Conservation (phyloP, 2,797 vertebrate genomes). For the Mus caroli region DNA sequence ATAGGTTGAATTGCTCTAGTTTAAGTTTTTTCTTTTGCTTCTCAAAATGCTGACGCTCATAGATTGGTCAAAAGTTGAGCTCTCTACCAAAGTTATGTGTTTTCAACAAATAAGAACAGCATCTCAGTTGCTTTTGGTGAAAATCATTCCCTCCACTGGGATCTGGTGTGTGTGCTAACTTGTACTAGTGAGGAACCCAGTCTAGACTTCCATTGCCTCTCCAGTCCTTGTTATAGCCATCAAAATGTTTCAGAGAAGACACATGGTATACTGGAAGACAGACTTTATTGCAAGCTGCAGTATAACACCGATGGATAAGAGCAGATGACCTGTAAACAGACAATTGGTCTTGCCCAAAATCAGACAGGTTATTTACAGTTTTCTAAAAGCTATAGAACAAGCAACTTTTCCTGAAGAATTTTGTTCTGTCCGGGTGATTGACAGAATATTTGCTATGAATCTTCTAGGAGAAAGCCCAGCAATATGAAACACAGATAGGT, state of each 20-base stretch:
- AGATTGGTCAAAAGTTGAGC: conserved; percentile 42
- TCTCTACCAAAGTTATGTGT: background rate
- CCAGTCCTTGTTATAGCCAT: background rate
- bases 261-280: background rate
- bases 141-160: background rate
- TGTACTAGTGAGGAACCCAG: background rate
- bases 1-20: background rate
- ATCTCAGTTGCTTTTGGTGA: background rate
- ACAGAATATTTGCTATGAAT: background rate
- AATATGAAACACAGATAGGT: background rate
- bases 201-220: background rate
- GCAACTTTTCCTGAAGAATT: background rate
- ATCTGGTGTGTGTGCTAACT: background rate
- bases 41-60: background rate
- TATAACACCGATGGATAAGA: background rate
- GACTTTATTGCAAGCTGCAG: background rate
- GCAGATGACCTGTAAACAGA: background rate
- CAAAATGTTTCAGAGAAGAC: background rate
- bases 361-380: background rate
- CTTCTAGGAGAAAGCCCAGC: background rate
- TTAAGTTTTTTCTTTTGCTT: conserved; percentile 31
- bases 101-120: conserved; percentile 19
- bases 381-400: background rate
- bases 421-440: background rate
- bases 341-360: background rate